phyloP scores from a whole-genome alignment of 2,888 invertebrate species.

The Quadroppia sp. region DNA sequence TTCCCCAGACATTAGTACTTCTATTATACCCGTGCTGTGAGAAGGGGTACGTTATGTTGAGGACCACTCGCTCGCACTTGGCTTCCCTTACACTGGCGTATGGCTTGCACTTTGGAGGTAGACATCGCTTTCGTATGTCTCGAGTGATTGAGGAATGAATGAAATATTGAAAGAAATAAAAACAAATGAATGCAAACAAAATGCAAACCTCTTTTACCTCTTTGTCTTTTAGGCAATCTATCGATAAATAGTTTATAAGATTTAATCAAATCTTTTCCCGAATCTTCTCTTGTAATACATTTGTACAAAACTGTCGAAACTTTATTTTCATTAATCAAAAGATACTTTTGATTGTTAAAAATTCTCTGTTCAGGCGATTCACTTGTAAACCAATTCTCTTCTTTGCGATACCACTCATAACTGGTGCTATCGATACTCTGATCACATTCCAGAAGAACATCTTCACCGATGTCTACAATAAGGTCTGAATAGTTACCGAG shows the following conservation, averaged over 20 bases:
- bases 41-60: constrained; percentile 34
- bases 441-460: constrained; percentile 42
- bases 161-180: neutral
- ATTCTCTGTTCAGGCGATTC: neutral
- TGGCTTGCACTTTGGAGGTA: constrained; percentile 35
- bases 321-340: constrained; percentile 34
- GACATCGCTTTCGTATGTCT: constrained; percentile 13
- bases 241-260: constrained; percentile 38
- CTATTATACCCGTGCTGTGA: constrained; percentile 39
- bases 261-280: neutral
- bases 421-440: constrained; percentile 2
- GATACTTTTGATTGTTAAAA: neutral
- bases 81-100: constrained; percentile 35
- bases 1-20: constrained; percentile 39
- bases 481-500: constrained; percentile 37
- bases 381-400: constrained; percentile 29
- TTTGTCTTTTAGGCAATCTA: constrained; percentile 19
- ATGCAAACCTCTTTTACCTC: constrained; percentile 28
- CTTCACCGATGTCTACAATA: constrained; percentile 32
- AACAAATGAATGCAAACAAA: neutral
- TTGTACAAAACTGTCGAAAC: constrained; percentile 32
- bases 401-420: constrained; percentile 40
- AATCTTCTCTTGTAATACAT: constrained; percentile 1
- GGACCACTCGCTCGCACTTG: constrained; percentile 17
- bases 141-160: too few species aligned